A percentile compares a stretch with the other conserved stretches of the same genome.
These are phyloP conservation scores for Plagiodera versicolora DNA, from an alignment of 2,888 invertebrate species.

Conservation along the genomic window DNA sequence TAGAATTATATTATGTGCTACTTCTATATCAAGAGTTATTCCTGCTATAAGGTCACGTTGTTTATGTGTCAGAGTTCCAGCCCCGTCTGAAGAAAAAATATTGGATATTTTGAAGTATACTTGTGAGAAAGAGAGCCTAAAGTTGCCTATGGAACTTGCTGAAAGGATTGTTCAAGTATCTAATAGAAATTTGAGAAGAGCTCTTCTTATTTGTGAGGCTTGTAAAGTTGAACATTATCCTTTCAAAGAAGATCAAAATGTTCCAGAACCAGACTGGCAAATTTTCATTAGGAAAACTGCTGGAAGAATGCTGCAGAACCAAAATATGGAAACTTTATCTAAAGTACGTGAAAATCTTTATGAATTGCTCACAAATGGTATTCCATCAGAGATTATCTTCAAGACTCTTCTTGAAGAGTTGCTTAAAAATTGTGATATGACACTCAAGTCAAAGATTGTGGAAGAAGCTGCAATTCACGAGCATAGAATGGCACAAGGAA, in stretches of 20 bases:
- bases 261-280: constrained; percentile 93
- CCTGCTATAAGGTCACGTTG: constrained; percentile 96
- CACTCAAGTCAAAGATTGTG: constrained; percentile 83
- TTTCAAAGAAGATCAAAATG: constrained; percentile 73
- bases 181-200: constrained; percentile 87
- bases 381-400: constrained; percentile 91
- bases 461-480: constrained; percentile 88
- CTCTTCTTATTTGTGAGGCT: constrained; percentile 91
- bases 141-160: constrained; percentile 75
- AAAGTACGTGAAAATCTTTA: constrained; percentile 88
- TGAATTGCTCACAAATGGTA: constrained; percentile 90
- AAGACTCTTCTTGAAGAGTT: constrained; percentile 82
- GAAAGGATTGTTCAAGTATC: constrained; percentile 75
- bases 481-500: constrained; percentile 88
- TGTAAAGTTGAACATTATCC: constrained; percentile 92
- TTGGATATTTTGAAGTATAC: constrained; percentile 61
- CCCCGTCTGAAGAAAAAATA: constrained; percentile 81
- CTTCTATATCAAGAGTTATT: constrained; percentile 92
- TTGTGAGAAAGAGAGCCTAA: constrained; percentile 80
- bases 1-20: constrained; percentile 89
- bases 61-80: constrained; percentile 86
- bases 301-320: constrained; percentile 61
- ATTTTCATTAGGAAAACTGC: constrained; percentile 85
- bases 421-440: constrained; percentile 86
- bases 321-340: constrained; percentile 80